Evolutionary conservation across 1,140 invertebrate species (phyloP), one percentile per base, ranked within the genome.

Genomic region (Pentalonia nigronervosa): DNA sequence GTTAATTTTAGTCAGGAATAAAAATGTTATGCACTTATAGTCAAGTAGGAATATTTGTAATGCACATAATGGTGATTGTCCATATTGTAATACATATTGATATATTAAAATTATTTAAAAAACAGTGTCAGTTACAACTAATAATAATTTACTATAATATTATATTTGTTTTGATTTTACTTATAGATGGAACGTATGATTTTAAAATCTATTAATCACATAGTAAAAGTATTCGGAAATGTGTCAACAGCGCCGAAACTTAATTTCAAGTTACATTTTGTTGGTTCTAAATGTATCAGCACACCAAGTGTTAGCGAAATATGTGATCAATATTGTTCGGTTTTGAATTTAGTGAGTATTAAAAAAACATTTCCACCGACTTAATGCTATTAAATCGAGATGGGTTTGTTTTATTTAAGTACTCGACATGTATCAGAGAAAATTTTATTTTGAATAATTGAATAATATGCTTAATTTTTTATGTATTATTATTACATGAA

Each of bases 201-300:
- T 83, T 95, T 95, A 67, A 94, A 95, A 7, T 96, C 96, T 3
- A 95, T 96, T 14, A 94, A 96, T 34, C 95, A 96, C 93, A 94
- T 97, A 45, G 94, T 96, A 20, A 94, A 95, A 7, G 94, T 96
- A 7, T 95, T 96, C 53, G 94, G 94, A 1, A 94, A 96, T 83
- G 94, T 94, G 8, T 93, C 94, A 3, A 94, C 94, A 6, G 95
- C 96, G 41, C 96, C 96, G 8, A 95, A 95, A 93, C 94, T 97
- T 9, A 95, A 95, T 93, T 41, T 97, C 20, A 95, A 95, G 20
- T 88, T 96, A 23, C 95, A 95, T 84, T 96, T 95, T 94, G 94
- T 95, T 90, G 95, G 95, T 56, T 94, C 95, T 14, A 94, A 94
- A 4, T 93, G 95, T 7, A 95, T 95, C 6, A 92, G 95, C 20